Evolutionary conservation across 1,140 invertebrate genomes (phyloP).

Genomic region (Chymomyza costata): DNA sequence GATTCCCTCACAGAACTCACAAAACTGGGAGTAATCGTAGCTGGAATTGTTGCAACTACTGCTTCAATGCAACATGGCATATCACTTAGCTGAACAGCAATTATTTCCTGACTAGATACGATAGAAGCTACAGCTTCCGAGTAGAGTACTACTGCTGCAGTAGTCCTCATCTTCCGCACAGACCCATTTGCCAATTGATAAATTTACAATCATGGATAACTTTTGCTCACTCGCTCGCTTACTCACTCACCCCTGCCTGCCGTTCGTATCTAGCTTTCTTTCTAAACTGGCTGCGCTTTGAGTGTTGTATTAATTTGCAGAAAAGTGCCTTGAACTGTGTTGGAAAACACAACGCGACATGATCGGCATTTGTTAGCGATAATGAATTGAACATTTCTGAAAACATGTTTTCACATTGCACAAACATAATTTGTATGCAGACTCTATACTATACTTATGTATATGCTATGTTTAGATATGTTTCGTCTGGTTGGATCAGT

Average conservation of each 20-base stretch:
- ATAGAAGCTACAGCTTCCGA: conserved; percentile 40
- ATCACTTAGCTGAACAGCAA: conserved; percentile 62
- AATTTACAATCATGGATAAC: no score
- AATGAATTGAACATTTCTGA: conserved; percentile 74
- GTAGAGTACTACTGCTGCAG: conserved; percentile 14
- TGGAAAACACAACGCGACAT: conserved; percentile 68
- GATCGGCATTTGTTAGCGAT: conserved; percentile 74
- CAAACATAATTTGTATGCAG: conserved; percentile 73
- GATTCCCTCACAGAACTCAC: neutral
- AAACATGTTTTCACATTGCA: conserved; percentile 74
- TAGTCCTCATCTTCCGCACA: conserved; percentile 16
- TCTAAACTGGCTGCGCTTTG: neutral
- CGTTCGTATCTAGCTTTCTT: neutral
- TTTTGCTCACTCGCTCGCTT: no score
- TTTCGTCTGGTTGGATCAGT: conserved; percentile 53
- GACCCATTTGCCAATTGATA: neutral
- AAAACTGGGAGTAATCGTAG: no score
- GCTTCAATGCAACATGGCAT: conserved; percentile 46
- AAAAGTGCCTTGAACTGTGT: conserved; percentile 71
- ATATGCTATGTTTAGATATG: no score
- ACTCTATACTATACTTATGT: no score
- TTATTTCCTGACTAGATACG: conserved; percentile 28
- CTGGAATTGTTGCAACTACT: conserved; percentile 4
- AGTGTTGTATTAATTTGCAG: conserved; percentile 57
- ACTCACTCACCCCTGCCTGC: neutral